Evolutionary conservation across 2,888 invertebrate genomes (phyloP).

Genomic region (Volucella inanis): DNA sequence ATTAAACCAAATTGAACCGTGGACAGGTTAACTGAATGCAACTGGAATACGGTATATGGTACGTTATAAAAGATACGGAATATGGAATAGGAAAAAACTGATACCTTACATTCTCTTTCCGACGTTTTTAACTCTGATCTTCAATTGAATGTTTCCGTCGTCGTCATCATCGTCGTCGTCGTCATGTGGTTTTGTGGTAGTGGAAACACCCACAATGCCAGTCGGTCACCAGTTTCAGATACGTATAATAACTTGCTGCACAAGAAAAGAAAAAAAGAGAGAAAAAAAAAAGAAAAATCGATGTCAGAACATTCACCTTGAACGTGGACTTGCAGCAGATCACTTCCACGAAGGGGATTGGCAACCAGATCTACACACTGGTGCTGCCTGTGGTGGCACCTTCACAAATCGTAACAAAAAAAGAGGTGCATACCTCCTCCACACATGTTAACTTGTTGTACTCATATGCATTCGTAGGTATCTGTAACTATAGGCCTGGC

Average conservation of each 20-base stretch:
- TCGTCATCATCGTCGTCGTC: not conserved
- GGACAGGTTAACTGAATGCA: slow-evolving; percentile 72
- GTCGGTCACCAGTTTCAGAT: slow-evolving; percentile 67
- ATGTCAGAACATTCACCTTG: slow-evolving; percentile 75
- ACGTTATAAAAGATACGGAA: no score
- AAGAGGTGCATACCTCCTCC: slow-evolving; percentile 61
- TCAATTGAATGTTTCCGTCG: slow-evolving; percentile 53
- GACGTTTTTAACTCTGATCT: slow-evolving; percentile 63
- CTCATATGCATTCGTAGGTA: slow-evolving; percentile 40
- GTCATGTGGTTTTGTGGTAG: slow-evolving; percentile 4
- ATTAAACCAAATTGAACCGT: slow-evolving; percentile 75
- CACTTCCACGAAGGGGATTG: slow-evolving; percentile 73
- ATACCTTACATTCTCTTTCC: slow-evolving; percentile 63
- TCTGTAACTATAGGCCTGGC: slow-evolving; percentile 55
- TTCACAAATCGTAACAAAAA: slow-evolving; percentile 40
- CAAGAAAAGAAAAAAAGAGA: no score
- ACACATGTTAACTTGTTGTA: slow-evolving; percentile 39
- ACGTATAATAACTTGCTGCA: slow-evolving; percentile 30
- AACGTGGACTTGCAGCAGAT: slow-evolving; percentile 72
- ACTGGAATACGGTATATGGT: slow-evolving; percentile 42
- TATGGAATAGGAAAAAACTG: no score
- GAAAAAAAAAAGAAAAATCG: slow-evolving; percentile 42
- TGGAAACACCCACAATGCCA: slow-evolving; percentile 72
- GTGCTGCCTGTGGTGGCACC: slow-evolving; percentile 67
- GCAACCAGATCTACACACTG: slow-evolving; percentile 65